A percentile compares a stretch with the other conserved stretches of the same genome.
Conservation (phyloP, 2,113 vertebrate genomes). For the Ceuthmochares aereus region DNA sequence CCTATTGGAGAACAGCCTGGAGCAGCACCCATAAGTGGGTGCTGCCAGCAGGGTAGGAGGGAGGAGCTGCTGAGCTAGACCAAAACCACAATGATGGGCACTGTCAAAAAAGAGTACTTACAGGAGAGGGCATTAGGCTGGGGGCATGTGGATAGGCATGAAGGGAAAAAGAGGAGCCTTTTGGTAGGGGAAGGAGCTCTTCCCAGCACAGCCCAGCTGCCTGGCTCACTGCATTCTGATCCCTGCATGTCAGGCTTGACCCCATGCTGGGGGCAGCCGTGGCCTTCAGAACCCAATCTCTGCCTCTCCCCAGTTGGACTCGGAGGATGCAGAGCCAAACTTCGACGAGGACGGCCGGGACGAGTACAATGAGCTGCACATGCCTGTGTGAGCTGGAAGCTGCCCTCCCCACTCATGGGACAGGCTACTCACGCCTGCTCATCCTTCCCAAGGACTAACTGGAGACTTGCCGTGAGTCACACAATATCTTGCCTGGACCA, state of each 20-base stretch:
- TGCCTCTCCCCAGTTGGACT: slow-evolving; percentile 85
- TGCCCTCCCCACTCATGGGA: neutral
- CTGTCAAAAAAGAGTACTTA: neutral
- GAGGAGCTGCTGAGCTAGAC: neutral
- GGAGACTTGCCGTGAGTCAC: neutral
- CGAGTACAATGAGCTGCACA: slow-evolving; percentile 97
- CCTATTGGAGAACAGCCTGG: neutral
- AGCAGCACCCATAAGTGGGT: neutral
- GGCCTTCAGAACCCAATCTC: neutral
- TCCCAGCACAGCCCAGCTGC: neutral
- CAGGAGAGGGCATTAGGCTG: neutral
- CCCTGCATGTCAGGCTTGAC: neutral
- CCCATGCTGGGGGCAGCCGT: neutral
- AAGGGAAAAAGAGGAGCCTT: neutral
- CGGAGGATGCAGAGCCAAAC: slow-evolving; percentile 92
- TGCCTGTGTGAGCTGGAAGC: slow-evolving; percentile 86
- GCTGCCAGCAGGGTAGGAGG: neutral
- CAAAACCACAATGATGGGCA: neutral
- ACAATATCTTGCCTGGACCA: slow-evolving; percentile 5
- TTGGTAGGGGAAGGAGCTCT: neutral
- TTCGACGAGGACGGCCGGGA: slow-evolving; percentile 95
- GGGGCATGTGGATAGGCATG: rapidly evolving
- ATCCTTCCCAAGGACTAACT: neutral
- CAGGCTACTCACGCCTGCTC: neutral
- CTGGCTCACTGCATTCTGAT: neutral